phyloP scores from a whole-genome alignment of 2,797 vertebrate species.

The Micrastur ruficollis region DNA sequence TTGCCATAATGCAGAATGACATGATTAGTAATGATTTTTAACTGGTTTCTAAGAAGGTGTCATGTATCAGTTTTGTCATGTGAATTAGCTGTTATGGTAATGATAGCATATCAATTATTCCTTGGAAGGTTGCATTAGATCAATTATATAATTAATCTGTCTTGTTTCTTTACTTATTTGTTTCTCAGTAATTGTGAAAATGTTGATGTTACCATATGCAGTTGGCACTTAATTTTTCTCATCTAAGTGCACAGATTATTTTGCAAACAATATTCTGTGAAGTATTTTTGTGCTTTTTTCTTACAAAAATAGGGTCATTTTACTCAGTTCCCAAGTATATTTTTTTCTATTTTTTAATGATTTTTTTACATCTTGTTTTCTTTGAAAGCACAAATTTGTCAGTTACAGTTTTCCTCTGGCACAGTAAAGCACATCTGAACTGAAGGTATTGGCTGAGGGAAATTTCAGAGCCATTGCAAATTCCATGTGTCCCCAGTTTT shows the following conservation, averaged over 20 bases:
- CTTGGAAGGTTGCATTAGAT: background rate
- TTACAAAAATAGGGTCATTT: background rate
- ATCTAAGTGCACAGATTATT: background rate
- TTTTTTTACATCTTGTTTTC: background rate
- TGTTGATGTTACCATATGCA: background rate
- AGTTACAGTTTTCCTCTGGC: background rate
- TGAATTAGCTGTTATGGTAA: conserved; percentile 22
- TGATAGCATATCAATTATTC: conserved; percentile 37
- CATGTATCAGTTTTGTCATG: conserved; percentile 41
- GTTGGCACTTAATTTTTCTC: background rate
- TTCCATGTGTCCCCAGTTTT: background rate
- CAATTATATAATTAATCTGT: conserved; percentile 44
- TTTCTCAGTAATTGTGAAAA: background rate
- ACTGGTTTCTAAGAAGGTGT: conserved; percentile 30
- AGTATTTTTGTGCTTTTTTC: background rate
- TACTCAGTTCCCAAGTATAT: background rate
- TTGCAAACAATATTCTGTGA: background rate
- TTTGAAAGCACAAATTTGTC: background rate
- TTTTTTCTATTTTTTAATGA: background rate
- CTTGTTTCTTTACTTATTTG: conserved; percentile 12
- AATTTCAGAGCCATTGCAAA: background rate
- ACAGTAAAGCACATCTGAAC: background rate
- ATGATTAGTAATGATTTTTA: conserved; percentile 53
- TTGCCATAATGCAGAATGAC: conserved; percentile 28
- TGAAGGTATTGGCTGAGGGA: background rate